Percentiles rank a stretch among this genome's conserved stretches.
Conservation (phyloP, 1,140 invertebrate species). For the Caenorhabditis inopinata region DNA sequence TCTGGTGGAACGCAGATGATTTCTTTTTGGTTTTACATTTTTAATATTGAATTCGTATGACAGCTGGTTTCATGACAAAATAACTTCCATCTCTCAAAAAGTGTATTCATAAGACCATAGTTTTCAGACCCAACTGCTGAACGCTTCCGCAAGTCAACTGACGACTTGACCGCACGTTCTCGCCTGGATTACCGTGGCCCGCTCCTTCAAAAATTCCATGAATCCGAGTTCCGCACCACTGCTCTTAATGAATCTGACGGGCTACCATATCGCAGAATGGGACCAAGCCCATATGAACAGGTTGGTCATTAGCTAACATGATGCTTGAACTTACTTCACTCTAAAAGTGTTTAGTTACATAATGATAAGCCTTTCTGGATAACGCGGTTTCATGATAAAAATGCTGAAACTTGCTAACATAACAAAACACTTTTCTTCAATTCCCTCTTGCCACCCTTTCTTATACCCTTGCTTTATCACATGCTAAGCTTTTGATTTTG, state of each 20-base stretch:
- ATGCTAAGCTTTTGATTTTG: conserved; percentile 20
- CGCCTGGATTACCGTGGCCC: conserved; percentile 61
- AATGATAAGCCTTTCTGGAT: too few species aligned
- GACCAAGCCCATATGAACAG: conserved; percentile 60
- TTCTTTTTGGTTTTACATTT: too few species aligned
- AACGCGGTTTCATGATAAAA: not conserved
- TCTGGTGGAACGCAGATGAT: too few species aligned
- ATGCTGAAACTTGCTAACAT: too few species aligned
- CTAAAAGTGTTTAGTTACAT: too few species aligned
- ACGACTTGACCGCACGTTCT: conserved; percentile 53
- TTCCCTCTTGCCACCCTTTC: not conserved
- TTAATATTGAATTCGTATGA: too few species aligned
- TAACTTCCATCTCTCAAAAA: not conserved
- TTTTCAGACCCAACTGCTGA: conserved; percentile 45
- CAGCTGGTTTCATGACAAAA: too few species aligned
- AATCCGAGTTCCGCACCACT: conserved; percentile 54
- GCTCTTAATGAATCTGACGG: conserved; percentile 29
- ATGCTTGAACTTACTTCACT: too few species aligned
- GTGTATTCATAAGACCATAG: not conserved
- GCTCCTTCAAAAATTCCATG: conserved; percentile 62
- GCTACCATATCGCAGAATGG: conserved; percentile 49
- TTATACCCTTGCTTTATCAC: not conserved
- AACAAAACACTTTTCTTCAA: not conserved
- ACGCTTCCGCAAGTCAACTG: conserved; percentile 58
- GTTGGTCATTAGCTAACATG: conserved; percentile 39